Evolutionary conservation across 2,113 vertebrate genomes (phyloP).

Genomic region (Rhinoderma darwinii): DNA sequence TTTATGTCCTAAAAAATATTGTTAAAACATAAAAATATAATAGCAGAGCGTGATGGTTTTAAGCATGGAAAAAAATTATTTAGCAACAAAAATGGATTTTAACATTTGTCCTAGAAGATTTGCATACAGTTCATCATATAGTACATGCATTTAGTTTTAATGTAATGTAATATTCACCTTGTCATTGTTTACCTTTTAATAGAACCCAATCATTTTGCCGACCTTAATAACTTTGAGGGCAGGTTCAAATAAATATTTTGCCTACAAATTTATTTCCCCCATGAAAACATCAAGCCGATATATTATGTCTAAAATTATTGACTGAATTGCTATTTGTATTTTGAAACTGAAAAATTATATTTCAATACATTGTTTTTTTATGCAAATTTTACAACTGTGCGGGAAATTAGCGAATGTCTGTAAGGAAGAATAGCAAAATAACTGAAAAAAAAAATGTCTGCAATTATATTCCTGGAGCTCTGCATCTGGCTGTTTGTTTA

Average conservation of each 20-base stretch:
- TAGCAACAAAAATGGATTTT: not conserved
- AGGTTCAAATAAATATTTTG: not conserved
- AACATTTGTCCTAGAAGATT: not conserved
- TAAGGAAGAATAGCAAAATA: not conserved
- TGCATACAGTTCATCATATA: not conserved
- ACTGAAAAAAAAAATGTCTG: slow-evolving; percentile 10
- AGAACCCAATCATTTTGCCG: not conserved
- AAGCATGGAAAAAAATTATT: not conserved
- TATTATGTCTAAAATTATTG: not conserved
- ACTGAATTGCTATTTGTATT: not conserved
- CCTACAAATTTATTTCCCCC: not conserved
- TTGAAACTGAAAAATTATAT: not conserved
- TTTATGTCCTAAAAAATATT: not conserved
- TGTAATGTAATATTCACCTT: not conserved
- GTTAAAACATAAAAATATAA: not conserved
- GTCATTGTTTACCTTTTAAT: not conserved
- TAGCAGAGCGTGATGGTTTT: not conserved
- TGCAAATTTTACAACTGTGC: not conserved
- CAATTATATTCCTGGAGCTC: not conserved
- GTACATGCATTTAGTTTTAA: not conserved
- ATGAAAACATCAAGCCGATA: not conserved
- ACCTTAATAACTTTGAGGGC: too few species aligned
- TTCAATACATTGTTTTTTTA: not conserved
- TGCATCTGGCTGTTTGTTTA: slow-evolving; percentile 35
- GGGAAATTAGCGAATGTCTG: not conserved